phyloP scores from a whole-genome alignment of 1,140 invertebrate species.

The Drosophila watanabei region DNA sequence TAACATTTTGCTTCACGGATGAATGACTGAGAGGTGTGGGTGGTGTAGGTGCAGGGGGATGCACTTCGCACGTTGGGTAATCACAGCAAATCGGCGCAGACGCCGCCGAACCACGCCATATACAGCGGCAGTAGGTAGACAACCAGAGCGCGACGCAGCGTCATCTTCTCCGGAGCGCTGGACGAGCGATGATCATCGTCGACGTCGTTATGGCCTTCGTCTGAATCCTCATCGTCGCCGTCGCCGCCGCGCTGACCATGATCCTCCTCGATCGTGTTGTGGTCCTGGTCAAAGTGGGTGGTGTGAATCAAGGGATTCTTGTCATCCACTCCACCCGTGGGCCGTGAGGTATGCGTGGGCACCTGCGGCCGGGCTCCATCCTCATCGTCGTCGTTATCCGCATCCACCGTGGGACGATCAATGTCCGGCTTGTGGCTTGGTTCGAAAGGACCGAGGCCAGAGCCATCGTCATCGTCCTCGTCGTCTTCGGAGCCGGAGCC shows the following conservation, averaged over 20 bases:
- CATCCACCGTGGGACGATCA: slow-evolving; percentile 66
- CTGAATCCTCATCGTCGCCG: slow-evolving; percentile 36
- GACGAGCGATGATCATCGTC: slow-evolving; percentile 51
- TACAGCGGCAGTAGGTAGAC: slow-evolving; percentile 92
- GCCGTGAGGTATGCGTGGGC: slow-evolving; percentile 62
- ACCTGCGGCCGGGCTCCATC: slow-evolving; percentile 56
- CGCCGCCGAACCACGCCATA: slow-evolving; percentile 92
- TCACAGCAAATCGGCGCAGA: slow-evolving; percentile 93
- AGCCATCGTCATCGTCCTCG: slow-evolving; percentile 86
- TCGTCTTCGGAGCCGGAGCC: slow-evolving; percentile 86
- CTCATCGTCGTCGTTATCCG: slow-evolving; percentile 75
- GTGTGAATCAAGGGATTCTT: slow-evolving; percentile 63
- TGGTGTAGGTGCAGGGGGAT: slow-evolving; percentile 55
- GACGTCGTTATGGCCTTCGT: slow-evolving; percentile 38
- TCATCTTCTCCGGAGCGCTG: slow-evolving; percentile 85
- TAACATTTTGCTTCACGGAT: slow-evolving; percentile 81
- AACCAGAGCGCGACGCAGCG: slow-evolving; percentile 88
- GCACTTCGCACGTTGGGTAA: slow-evolving; percentile 70
- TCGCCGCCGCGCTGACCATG: slow-evolving; percentile 28
- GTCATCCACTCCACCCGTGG: slow-evolving; percentile 58
- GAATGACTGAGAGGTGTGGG: slow-evolving; percentile 80
- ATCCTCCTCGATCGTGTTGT: slow-evolving; percentile 62
- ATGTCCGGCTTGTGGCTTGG: slow-evolving; percentile 79
- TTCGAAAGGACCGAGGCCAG: slow-evolving; percentile 84
- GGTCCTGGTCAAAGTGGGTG: slow-evolving; percentile 59